Evolutionary conservation across 2,797 vertebrate species (phyloP).

Genomic region (Rhinella marina): DNA sequence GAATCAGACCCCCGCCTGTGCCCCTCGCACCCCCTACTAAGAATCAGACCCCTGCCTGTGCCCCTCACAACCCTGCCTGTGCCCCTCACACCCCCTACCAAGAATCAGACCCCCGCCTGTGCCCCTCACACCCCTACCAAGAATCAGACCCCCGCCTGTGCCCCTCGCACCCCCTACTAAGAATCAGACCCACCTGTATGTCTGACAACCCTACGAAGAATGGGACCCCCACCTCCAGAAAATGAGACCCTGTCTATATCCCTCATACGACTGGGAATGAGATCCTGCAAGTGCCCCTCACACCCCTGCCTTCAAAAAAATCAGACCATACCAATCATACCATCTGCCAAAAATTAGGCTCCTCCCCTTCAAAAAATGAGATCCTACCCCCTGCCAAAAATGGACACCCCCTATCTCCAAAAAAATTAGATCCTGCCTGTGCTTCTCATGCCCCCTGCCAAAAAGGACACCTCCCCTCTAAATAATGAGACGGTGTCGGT

Average conservation of each 20-base stretch:
- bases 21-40: background rate
- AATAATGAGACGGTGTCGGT: too few relatives aligned
- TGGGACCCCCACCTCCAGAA: background rate
- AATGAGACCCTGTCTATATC: background rate
- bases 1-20: background rate
- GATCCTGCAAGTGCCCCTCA: background rate
- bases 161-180: background rate
- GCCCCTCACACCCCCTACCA: background rate
- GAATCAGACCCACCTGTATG: background rate
- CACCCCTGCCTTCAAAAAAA: background rate
- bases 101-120: background rate
- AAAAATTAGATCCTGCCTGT: too few relatives aligned
- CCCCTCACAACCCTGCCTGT: background rate
- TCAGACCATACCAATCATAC: background rate
- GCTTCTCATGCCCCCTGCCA: too few relatives aligned
- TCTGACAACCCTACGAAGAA: background rate
- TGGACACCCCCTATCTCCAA: too few relatives aligned
- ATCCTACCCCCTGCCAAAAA: too few relatives aligned
- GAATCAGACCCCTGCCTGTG: background rate
- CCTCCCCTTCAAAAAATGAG: too few relatives aligned
- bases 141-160: background rate
- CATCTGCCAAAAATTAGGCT: background rate
- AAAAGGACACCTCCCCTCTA: background rate
- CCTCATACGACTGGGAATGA: background rate
- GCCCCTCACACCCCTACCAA: background rate